Base-by-base conservation (phyloP, 1,140 invertebrate species). In the Saxidomus purpurata region DNA sequence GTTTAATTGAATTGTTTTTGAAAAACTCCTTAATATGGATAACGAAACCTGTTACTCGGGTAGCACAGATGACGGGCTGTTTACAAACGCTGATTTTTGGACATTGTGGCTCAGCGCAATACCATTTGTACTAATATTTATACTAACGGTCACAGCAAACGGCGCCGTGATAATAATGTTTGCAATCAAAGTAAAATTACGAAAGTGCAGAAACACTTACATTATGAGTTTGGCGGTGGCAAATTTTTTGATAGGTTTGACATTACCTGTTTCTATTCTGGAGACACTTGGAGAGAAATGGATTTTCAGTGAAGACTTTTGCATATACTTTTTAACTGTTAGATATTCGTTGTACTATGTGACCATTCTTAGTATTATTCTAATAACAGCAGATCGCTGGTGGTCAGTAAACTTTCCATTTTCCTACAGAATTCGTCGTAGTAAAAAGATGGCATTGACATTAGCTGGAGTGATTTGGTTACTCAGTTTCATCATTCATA, bases 401-500 rank as follows among this genome's bases (percentile, higher is more conserved):
- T 94, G 94, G 94, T 94, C 93, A 8, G 93, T 94, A 49, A 93
- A 93, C 86, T 93, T 93, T 84, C 94, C 94, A 17, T 92, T 94
- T 86, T 94, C 93, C 15, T 94, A 94, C 91, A 79, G 94, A 76
- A 90, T 93, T 6, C 90, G 90, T n/a, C 89, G 92, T 61, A 93
- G 93, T 28, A 91, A 92, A 40, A 89, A 87, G 79, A 89, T 92
- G 61, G 91, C 93, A 4, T 61, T 91, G 17, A 77, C 91, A 34
- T 82, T 93, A 17, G 93, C 93, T n/a, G 79, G 77, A 1, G 69
- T 84, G 47, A 85, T 91, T 36, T 94, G 93, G 93, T 22, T 93
- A 6, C 34, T 91, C n/a, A 93, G 93, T 77, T 93, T 94, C 43
- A 85, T 90, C 0, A 28, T 94, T 28, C 92, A 94, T 90, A 90